Percentiles rank a stretch among this genome's conserved stretches.
Evolutionary conservation across 2,888 invertebrate species (phyloP).

Genomic region (Drosophila kambysellisi): DNA sequence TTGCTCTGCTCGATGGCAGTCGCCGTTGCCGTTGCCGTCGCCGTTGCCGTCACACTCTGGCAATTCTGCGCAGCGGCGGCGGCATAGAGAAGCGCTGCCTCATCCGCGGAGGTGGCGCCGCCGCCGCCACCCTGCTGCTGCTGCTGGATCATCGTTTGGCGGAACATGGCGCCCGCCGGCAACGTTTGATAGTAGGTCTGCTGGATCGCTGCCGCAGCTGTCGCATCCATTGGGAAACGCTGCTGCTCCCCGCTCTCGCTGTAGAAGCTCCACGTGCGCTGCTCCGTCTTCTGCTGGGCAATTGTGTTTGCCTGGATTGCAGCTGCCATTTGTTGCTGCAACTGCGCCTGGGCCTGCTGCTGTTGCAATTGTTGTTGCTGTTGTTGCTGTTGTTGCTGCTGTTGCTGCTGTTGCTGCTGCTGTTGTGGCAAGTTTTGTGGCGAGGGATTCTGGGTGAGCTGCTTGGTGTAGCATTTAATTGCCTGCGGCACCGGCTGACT

Average conservation of each 20-base stretch:
- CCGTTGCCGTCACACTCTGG: conserved; percentile 76
- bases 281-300: conserved; percentile 84
- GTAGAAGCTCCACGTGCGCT: conserved; percentile 84
- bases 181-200: conserved; percentile 84
- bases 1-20: conserved; percentile 80
- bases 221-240: conserved; percentile 78
- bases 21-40: conserved; percentile 27
- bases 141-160: conserved; percentile 84
- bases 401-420: conserved; percentile 59
- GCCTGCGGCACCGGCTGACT: conserved; percentile 78
- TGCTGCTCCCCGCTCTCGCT: conserved; percentile 82
- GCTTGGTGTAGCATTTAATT: conserved; percentile 82
- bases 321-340: conserved; percentile 65
- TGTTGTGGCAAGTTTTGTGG: conserved; percentile 78
- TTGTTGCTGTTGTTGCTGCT: conserved; percentile 58
- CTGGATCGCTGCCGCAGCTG: conserved; percentile 73
- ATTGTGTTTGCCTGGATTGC: conserved; percentile 75
- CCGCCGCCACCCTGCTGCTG: conserved; percentile 75
- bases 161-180: conserved; percentile 83
- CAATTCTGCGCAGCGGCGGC: conserved; percentile 82
- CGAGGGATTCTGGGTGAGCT: conserved; percentile 77
- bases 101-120: conserved; percentile 60
- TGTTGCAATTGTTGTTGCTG: conserved; percentile 61
- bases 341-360: conserved; percentile 49
- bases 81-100: conserved; percentile 83